Base-by-base conservation (phyloP, 2,888 invertebrate genomes). In the Orgyia antiqua region DNA sequence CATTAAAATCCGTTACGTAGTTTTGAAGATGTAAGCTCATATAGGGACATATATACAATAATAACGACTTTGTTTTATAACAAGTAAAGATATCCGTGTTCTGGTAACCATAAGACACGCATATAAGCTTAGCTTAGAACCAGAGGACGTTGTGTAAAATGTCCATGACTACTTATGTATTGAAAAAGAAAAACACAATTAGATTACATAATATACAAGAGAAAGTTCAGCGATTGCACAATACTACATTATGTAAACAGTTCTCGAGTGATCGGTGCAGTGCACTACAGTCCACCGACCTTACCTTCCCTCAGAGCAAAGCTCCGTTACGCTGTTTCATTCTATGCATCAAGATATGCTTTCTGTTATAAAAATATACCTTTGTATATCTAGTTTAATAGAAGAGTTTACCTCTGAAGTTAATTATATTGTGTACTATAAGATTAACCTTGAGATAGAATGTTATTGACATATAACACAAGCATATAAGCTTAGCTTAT, bases 221-320 rank as follows among this genome's bases (percentile, higher is more conserved):
- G n/a, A n/a, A n/a, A n/a, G n/a, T n/a, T n/a, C n/a, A 27, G 13
- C 35, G 37, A 41, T 51, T 39, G 48, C 39, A 39, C 51, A 38
- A 41, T 29, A 19, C 20, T 42, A 31, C 29, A 37, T 36, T n/a
- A n/a, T n/a, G n/a, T n/a, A n/a, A n/a, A n/a, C 28, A 36, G 28
- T 29, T 20, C 34, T 32, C 31, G 33, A 30, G 15, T 2, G 31
- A 11, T 46, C 33, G 43, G 23, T 7, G 39, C 51, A 46, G 48
- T 54, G 58, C 49, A 56, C 53, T 36, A 41, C 45, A 68, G 60
- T 68, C 62, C n/a, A 40, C 33, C 47, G 62, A 49, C 55, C 67
- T 45, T 48, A 40, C 33, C 47, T 61, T 49, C 55, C 67, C 46
- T 48, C 36, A 30, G 47, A 46, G 36, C 54, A 38, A 51, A 55